Conservation (phyloP, 2,888 invertebrate species). For the Pyrrhosoma nymphula region DNA sequence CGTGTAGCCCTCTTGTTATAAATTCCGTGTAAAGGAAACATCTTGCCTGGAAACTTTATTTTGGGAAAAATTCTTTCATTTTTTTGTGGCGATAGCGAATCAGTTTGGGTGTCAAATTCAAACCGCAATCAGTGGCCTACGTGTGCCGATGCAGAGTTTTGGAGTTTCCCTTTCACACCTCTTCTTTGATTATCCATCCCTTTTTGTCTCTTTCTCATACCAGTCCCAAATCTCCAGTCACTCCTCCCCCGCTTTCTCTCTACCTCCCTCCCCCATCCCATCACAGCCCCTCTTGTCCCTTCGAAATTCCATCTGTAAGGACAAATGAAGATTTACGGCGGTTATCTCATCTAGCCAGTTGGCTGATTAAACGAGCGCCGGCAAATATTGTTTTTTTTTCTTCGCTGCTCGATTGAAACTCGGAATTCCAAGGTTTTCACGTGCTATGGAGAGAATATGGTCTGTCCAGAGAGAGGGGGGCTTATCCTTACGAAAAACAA, state of each 20-base stretch:
- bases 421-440: background rate
- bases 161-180: background rate
- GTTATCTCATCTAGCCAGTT: background rate
- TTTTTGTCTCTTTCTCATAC: background rate
- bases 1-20: too few relatives aligned
- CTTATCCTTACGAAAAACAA: too few relatives aligned
- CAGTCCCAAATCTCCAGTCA: too few relatives aligned
- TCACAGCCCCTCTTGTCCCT: background rate
- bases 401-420: too few relatives aligned
- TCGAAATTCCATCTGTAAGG: conserved; percentile 9
- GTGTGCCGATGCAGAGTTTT: background rate
- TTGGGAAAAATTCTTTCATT: too few relatives aligned
- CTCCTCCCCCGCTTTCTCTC: background rate
- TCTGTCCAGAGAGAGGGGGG: background rate
- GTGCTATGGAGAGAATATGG: background rate
- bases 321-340: conserved; percentile 18
- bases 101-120: background rate
- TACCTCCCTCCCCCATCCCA: background rate
- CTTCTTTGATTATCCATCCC: background rate
- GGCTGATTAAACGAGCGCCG: background rate
- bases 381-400: background rate
- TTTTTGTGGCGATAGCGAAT: too few relatives aligned
- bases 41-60: too few relatives aligned
- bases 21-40: too few relatives aligned
- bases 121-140: background rate